Base-by-base conservation (phyloP, 2,113 vertebrate species). In the Carassius carassius region DNA sequence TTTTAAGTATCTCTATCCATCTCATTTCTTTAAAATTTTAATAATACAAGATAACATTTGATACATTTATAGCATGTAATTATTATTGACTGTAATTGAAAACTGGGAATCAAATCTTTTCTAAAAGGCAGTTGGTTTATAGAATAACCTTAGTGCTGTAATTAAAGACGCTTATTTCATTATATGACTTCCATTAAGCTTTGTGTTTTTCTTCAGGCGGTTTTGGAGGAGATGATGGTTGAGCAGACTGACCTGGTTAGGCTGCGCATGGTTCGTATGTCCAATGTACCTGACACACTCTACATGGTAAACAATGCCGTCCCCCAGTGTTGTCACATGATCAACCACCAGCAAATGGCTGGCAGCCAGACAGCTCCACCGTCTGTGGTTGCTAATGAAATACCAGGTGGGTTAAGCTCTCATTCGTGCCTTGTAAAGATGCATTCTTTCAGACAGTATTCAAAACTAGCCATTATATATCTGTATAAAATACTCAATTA, bases 191-290 rank as follows among this genome's bases (percentile, higher is more conserved):
- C 9, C 19, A 25, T 49, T 13, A 6, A 49, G 13, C n/a, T 19
- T 56, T 41, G 75, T 72, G 21, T 81, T 10, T 83, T 86, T 9
- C 49, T 77, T n/a, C 89, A 99, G 98, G 96, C 97, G 0, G 95
- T 97, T 32, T 95, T 99, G 62, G 98, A 98, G 58, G 98, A 99
- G 92, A 99, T 99, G 97, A 99, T 99, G 98, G 97, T 98, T 91
- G 98, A 99, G 86, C 98, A 99, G 79, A 99, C 97, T 0, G 98
- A 99, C 83, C 94, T 99, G 0, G 98, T 99, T 78, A 96, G 98
- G 49, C 90, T 99, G 89, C 93, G 98, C 19, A 97, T 99, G 92
- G 98, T 99, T 65, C 96, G 98, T 14, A 99, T 99, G 97, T 99
- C 98, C 91, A 99, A 99, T 0, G 98, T 99, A 70, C 98, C 98